Base-by-base conservation (phyloP, 2,888 invertebrate species). In the Cephus pulcher region DNA sequence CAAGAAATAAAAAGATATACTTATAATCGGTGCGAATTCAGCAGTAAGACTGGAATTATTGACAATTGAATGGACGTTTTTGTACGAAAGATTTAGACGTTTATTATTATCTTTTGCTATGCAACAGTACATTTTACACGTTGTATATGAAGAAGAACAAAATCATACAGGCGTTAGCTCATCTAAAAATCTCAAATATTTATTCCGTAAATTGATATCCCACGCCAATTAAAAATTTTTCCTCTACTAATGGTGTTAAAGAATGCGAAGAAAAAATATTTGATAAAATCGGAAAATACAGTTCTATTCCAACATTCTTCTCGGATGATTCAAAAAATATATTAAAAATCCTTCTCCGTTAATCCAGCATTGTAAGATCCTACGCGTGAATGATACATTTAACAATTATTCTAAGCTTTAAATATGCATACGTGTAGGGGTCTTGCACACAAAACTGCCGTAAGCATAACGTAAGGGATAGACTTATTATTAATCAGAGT, bases 1-100 rank as follows among this genome's bases (percentile, higher is more conserved):
- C 56, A 56, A 23, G 2, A 56, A 56, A 56, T 15, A 56, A 15
- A 2, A 23, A 23, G 4, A 56, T 15, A 1, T 56, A 56, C 40
- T 2, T 15, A 6, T 23, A 15, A 0, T 40, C 56, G 23, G 9
- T 56, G 23, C 23, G 56, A 56, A 56, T 56, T 15, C 56, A 56
- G 56, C 56, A 56, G 23, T 23, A 23, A 56, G 56, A 56, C 56
- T 56, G 81, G 84, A 79, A 83, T 83, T 77, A 69, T 78, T 30
- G 75, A 78, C 37, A 74, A 82, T 35, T 76, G 76, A 12, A 73
- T 82, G 15, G 74, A 83, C 77, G 75, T 81, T 70, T 75, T 85
- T 15, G 77, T 34, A 68, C 81, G 80, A n/a, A 83, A 84, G 82
- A 84, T 84, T 71, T 82, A 83, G 78, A 30, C 78, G n/a, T 82